Evolutionary conservation across 2,797 vertebrate genomes (phyloP).

Genomic region (Cyprinella venusta): DNA sequence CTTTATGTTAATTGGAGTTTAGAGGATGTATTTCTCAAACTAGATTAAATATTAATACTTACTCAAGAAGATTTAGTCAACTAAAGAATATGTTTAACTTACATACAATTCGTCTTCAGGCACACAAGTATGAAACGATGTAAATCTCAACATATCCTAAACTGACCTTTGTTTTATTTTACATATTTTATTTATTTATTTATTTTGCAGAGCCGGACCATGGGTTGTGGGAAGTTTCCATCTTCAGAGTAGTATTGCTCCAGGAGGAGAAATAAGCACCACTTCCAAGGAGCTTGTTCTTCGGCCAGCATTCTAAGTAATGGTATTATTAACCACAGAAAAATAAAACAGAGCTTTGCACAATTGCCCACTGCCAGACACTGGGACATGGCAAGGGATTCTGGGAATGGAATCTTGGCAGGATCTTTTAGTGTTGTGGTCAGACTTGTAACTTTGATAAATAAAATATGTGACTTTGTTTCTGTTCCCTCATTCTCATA

Average conservation of each 20-base stretch:
- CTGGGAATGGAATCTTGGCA: slow-evolving; percentile 68
- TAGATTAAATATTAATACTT: slow-evolving; percentile 64
- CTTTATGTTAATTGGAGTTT: slow-evolving; percentile 60
- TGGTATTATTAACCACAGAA: slow-evolving; percentile 67
- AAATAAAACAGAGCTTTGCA: slow-evolving; percentile 66
- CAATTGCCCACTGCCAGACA: slow-evolving; percentile 64
- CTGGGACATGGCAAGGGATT: slow-evolving; percentile 66
- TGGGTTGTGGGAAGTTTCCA: slow-evolving; percentile 64
- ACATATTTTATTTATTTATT: neutral
- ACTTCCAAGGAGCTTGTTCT: slow-evolving; percentile 65
- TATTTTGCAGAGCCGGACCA: slow-evolving; percentile 43
- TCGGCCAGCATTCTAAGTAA: slow-evolving; percentile 61
- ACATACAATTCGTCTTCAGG: slow-evolving; percentile 31
- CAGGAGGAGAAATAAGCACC: slow-evolving; percentile 59
- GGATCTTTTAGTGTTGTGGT: slow-evolving; percentile 60
- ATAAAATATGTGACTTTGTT: slow-evolving; percentile 58
- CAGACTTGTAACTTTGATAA: slow-evolving; percentile 59
- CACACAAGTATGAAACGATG: slow-evolving; percentile 44
- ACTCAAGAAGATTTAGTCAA: slow-evolving; percentile 43
- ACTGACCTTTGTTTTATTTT: slow-evolving; percentile 44
- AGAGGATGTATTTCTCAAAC: slow-evolving; percentile 51
- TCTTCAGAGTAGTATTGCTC: slow-evolving; percentile 62
- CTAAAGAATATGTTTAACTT: slow-evolving; percentile 48
- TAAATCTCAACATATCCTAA: slow-evolving; percentile 58
- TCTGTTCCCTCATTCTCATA: slow-evolving; percentile 55